These are phyloP conservation scores for Amblyornis subalaris DNA, from an alignment of 2,113 vertebrate species.

Conservation along the genomic window DNA sequence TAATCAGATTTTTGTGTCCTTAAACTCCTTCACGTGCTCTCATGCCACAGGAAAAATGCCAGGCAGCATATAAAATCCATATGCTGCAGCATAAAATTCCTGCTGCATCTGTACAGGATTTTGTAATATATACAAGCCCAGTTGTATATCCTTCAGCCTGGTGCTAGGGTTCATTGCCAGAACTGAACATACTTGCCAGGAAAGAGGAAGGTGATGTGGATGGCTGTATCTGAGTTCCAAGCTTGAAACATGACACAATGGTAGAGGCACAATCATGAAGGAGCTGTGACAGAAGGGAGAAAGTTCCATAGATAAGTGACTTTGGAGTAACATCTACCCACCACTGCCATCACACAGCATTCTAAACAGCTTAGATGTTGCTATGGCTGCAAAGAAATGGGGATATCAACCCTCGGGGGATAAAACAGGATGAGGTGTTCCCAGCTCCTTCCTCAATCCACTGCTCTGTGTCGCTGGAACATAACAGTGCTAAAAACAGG, in stretches of 20 bases:
- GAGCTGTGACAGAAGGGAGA: not conserved
- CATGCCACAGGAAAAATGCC: not conserved
- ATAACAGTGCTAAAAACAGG: accelerated
- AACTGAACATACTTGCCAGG: not conserved
- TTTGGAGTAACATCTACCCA: not conserved
- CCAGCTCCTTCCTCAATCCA: not conserved
- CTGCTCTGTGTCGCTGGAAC: not conserved
- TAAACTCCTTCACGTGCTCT: not conserved
- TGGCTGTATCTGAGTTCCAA: not conserved
- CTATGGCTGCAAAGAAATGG: not conserved
- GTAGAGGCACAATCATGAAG: not conserved
- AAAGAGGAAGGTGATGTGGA: not conserved
- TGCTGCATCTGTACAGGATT: not conserved
- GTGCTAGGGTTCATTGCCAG: not conserved
- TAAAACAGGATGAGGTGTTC: not conserved
- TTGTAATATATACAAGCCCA: not conserved
- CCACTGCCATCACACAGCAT: not conserved
- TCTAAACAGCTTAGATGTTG: not conserved
- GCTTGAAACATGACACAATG: accelerated
- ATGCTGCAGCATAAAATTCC: too few relatives aligned
- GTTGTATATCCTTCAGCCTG: not conserved
- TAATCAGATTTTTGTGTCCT: not conserved
- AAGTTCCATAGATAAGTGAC: not conserved
- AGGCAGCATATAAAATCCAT: not conserved
- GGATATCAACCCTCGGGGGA: not conserved